Evolutionary conservation across 2,888 invertebrate genomes (phyloP), one percentile per base, ranked within the genome.

Genomic region (Xanthia togata): DNA sequence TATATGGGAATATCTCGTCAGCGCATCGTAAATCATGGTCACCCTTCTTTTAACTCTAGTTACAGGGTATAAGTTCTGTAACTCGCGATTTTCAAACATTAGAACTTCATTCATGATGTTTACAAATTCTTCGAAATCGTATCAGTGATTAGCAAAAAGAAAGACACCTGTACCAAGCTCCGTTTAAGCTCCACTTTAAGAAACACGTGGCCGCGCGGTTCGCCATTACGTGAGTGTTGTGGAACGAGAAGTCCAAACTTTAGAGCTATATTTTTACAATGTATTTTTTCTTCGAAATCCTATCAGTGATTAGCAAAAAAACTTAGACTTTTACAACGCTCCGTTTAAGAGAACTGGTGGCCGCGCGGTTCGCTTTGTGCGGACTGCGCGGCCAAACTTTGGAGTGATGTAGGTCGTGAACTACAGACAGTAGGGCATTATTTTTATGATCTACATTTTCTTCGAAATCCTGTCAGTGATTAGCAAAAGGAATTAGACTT

Each of bases 151-250:
- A 75, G 69, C 74, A 69, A 69, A 75, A 75, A 75, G 74, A 70
- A 68, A 75, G 68, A 64, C 63, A 70, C 74, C 74, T 75, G 69
- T 75, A 75, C 69, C 69, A 75, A 70, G 68, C 69, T 75, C 69
- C 69, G 74, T 75, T 75, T 75, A 68, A 69, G 69, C 62, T 75
- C 62, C 63, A 74, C 69, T 69, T 74, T 74, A 62, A 69, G 65
- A 67, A 74, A 74, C 74, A 74, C 69, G 67, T 74, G 73, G 73
- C 73, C 73, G 73, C 73, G 73, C 73, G 73, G 73, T 73, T 73
- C 73, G 64, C 73, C 57, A 59, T 59, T 73, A 73, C 73, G 73
- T 73, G 68, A 73, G 73, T 73, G 68, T 68, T 73, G 73, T 73
- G 68, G 73, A 68, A 68, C 73, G 73, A 68, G 73, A 73, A 73